Percentiles rank a stretch among this genome's conserved stretches.
These are phyloP conservation scores for Plemyria rubiginata DNA, from an alignment of 2,888 invertebrate species.

Conservation along the genomic window DNA sequence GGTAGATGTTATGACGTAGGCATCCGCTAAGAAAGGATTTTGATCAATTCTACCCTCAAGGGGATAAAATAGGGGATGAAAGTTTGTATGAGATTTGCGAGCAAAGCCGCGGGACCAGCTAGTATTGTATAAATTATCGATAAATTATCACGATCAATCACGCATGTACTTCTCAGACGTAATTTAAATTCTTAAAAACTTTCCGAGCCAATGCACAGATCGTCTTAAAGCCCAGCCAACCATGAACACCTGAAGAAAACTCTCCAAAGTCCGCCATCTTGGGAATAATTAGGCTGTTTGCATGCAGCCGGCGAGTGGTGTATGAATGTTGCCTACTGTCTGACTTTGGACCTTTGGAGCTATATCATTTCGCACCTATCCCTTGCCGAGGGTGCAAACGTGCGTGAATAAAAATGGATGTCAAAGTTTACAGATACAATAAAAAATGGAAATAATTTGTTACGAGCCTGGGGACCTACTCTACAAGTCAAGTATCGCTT, in stretches of 20 bases:
- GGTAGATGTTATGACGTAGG: no score
- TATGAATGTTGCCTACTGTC: slow-evolving; percentile 85
- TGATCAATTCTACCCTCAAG: no score
- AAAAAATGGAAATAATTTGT: slow-evolving; percentile 7
- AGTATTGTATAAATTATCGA: no score
- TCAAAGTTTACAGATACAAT: slow-evolving; percentile 66
- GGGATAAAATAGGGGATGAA: no score
- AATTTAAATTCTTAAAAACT: slow-evolving; percentile 29
- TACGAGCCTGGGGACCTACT: neutral
- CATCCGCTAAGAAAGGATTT: no score
- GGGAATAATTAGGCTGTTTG: slow-evolving; percentile 81
- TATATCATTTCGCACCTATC: slow-evolving; percentile 83
- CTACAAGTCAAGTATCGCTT: no score
- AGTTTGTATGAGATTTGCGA: no score
- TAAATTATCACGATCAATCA: slow-evolving; percentile 10
- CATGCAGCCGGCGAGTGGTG: slow-evolving; percentile 72
- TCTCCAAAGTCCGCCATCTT: slow-evolving; percentile 68
- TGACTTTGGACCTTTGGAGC: slow-evolving; percentile 82
- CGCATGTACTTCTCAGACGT: neutral
- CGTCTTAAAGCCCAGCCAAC: slow-evolving; percentile 51
- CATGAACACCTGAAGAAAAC: slow-evolving; percentile 58
- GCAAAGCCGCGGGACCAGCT: no score
- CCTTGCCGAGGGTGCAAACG: slow-evolving; percentile 52
- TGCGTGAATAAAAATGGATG: slow-evolving; percentile 60
- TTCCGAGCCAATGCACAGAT: slow-evolving; percentile 40